These are phyloP conservation scores for Megaptera novaeangliae DNA, from an alignment of 2,113 vertebrate genomes.

Conservation along the genomic window DNA sequence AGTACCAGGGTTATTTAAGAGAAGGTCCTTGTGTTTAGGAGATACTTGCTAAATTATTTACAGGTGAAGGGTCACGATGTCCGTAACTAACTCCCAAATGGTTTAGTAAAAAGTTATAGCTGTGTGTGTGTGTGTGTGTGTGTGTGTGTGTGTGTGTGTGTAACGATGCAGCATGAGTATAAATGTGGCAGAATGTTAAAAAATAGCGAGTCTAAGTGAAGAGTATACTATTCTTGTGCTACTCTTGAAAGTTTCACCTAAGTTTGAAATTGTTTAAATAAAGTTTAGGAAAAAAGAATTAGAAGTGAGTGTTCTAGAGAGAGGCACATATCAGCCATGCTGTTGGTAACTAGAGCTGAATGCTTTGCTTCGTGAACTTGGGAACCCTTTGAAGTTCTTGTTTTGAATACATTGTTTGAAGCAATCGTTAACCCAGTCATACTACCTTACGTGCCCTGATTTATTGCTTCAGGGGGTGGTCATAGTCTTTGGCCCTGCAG, in stretches of 20 bases:
- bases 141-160: too few relatives aligned
- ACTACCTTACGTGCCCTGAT: background rate
- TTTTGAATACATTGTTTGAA: background rate
- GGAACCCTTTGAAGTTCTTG: background rate
- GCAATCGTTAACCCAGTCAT: background rate
- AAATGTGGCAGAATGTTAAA: background rate
- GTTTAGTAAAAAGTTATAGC: background rate
- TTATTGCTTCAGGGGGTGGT: background rate
- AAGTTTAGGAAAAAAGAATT: background rate
- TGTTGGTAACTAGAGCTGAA: background rate
- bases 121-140: background rate
- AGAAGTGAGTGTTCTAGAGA: background rate
- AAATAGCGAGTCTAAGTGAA: background rate
- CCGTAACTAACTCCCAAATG: background rate
- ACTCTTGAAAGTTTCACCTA: background rate
- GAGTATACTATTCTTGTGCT: background rate
- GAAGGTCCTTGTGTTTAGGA: background rate
- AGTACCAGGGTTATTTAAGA: background rate
- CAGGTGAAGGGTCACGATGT: background rate
- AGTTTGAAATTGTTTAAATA: background rate
- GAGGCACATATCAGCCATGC: background rate
- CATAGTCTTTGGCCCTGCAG: background rate
- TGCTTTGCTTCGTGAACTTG: background rate
- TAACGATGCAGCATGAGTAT: background rate
- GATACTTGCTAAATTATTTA: background rate